Evolutionary conservation across 2,113 vertebrate species (phyloP).

Genomic region (Menidia beryllina): DNA sequence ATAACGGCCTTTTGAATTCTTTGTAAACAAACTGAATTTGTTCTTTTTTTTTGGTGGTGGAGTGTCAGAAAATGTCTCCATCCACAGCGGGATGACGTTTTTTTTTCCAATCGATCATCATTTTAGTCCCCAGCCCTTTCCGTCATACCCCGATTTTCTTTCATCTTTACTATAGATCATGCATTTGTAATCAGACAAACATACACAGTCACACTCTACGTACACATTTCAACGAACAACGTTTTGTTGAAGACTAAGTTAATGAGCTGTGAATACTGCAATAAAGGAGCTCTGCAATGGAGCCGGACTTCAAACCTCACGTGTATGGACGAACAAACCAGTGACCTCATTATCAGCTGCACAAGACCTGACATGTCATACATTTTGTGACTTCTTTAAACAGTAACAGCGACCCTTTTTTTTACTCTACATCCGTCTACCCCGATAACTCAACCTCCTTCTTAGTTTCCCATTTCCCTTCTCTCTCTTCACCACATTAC

Average conservation of each 20-base stretch:
- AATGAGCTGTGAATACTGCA: conserved; percentile 62
- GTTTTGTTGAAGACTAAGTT: conserved; percentile 60
- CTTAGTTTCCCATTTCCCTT: conserved; percentile 22
- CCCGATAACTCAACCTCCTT: not conserved
- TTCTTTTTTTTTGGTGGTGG: conserved; percentile 36
- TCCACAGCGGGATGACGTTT: conserved; percentile 62
- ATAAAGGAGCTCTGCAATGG: conserved; percentile 65
- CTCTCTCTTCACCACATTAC: conserved; percentile 2
- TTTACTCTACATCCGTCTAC: not conserved
- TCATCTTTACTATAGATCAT: conserved; percentile 57
- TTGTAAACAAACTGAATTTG: conserved; percentile 68
- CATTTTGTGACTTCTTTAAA: conserved; percentile 16
- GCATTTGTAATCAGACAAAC: conserved; percentile 16
- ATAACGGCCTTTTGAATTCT: conserved; percentile 62
- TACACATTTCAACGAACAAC: conserved; percentile 41
- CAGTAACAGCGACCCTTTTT: conserved; percentile 12
- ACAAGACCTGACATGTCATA: conserved; percentile 9
- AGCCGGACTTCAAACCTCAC: conserved; percentile 65
- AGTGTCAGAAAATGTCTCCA: conserved; percentile 69
- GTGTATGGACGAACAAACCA: conserved; percentile 43
- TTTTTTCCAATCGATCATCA: conserved; percentile 79
- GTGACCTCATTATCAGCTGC: conserved; percentile 15
- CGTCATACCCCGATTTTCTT: conserved; percentile 46
- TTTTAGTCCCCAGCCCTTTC: conserved; percentile 59
- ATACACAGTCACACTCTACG: conserved; percentile 30